Conservation (phyloP, 2,888 invertebrate genomes). For the Archips xylosteana region DNA sequence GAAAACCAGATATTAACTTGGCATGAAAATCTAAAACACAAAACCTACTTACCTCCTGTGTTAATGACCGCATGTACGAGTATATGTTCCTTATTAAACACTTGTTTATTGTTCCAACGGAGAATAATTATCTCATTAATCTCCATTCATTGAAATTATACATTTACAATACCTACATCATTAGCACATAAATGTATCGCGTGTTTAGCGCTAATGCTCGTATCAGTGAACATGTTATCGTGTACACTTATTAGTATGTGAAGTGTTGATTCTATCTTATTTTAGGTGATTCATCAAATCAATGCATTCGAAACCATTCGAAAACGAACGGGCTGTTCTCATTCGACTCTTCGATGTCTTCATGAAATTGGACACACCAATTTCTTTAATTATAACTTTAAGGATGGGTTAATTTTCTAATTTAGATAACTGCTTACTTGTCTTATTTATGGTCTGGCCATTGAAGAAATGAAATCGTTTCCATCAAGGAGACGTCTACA, state of each 20-base stretch:
- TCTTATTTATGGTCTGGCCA: neutral
- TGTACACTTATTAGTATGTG: constrained; percentile 25
- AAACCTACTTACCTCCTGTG: constrained; percentile 38
- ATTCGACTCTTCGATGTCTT: neutral
- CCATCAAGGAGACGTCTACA: neutral
- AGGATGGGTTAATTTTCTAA: constrained; percentile 13
- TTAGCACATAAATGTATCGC: constrained; percentile 49
- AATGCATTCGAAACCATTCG: neutral
- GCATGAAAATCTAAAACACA: constrained; percentile 1
- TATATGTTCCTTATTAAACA: constrained; percentile 51
- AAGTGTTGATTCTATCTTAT: constrained; percentile 26
- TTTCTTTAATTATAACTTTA: constrained; percentile 23
- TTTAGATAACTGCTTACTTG: constrained; percentile 6
- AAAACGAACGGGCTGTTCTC: constrained; percentile 12
- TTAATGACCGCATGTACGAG: constrained; percentile 53
- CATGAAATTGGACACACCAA: constrained; percentile 8
- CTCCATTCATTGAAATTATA: constrained; percentile 42
- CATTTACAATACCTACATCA: constrained; percentile 35
- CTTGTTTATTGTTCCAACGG: constrained; percentile 13
- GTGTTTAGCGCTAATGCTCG: constrained; percentile 49
- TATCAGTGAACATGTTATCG: constrained; percentile 37
- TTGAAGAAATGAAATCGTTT: neutral
- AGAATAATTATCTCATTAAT: constrained; percentile 31
- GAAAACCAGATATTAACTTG: neutral
- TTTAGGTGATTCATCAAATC: constrained; percentile 30